Evolutionary conservation across 2,888 invertebrate species (phyloP).

Genomic region (Acleris literana): DNA sequence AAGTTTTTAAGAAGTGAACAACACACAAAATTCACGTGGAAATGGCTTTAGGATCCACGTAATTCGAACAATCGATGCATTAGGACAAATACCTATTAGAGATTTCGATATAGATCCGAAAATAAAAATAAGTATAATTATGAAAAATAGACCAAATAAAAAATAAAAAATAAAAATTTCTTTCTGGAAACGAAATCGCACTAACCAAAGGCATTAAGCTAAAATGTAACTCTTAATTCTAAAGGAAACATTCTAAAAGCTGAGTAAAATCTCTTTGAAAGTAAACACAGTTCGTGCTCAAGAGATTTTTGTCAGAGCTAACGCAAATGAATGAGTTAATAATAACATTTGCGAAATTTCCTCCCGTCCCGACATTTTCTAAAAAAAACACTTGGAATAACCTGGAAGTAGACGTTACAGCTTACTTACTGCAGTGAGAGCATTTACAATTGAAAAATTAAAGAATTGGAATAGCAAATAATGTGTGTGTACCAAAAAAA

Average conservation of each 20-base stretch:
- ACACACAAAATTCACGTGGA: too few species aligned
- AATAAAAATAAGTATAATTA: too few species aligned
- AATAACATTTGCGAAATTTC: constrained; percentile 15
- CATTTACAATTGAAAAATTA: background rate
- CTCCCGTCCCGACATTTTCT: constrained; percentile 9
- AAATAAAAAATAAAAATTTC: too few species aligned
- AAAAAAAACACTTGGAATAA: constrained; percentile 15
- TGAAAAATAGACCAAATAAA: too few species aligned
- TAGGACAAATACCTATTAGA: too few species aligned
- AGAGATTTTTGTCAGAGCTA: constrained; percentile 20
- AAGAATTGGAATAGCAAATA: background rate
- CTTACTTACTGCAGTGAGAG: background rate
- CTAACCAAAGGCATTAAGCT: background rate
- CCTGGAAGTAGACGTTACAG: background rate
- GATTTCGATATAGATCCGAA: too few species aligned
- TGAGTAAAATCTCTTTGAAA: constrained; percentile 20
- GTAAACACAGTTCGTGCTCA: constrained; percentile 8
- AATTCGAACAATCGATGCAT: too few species aligned
- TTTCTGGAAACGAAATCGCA: background rate
- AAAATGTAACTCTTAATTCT: constrained; percentile 8
- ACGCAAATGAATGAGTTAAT: constrained; percentile 20
- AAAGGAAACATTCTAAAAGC: constrained; percentile 11
- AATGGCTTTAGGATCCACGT: too few species aligned
- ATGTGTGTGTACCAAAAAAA: too few species aligned
- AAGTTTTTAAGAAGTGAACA: too few species aligned